A percentile compares a stretch with the other conserved stretches of the same genome.
phyloP scores from a whole-genome alignment of 2,113 vertebrate species.

The Lucifuga dentata region DNA sequence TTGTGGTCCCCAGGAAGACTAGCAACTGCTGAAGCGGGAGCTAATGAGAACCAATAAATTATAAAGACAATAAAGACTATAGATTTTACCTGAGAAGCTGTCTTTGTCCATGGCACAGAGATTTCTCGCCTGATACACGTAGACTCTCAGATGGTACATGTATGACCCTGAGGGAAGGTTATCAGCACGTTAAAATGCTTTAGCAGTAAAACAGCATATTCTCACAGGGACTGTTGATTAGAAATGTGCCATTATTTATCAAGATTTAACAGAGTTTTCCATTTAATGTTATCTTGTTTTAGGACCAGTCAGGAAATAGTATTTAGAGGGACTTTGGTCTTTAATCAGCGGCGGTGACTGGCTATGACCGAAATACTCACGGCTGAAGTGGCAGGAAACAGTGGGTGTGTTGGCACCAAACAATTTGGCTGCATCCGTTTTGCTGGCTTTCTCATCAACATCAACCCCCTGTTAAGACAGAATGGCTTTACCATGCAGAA shows the following conservation, averaged over 20 bases:
- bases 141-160: constrained; percentile 94
- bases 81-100: constrained; percentile 94
- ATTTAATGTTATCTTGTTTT: constrained; percentile 21
- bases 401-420: constrained; percentile 97
- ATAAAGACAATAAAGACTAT: too few relatives aligned
- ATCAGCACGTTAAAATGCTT: constrained; percentile 11
- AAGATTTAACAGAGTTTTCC: not conserved
- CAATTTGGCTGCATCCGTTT: constrained; percentile 83
- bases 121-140: constrained; percentile 93
- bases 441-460: constrained; percentile 87
- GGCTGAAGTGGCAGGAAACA: constrained; percentile 92
- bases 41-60: too few relatives aligned
- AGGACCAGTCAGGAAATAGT: constrained; percentile 38
- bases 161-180: constrained; percentile 82
- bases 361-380: constrained; percentile 82
- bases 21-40: too few relatives aligned
- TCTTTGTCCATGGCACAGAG: constrained; percentile 97
- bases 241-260: not conserved
- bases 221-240: constrained; percentile 9
- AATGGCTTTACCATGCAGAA: not conserved
- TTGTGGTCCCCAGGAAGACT: too few relatives aligned
- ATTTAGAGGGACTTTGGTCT: constrained; percentile 9
- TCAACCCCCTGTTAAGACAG: constrained; percentile 86
- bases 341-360: constrained; percentile 55
- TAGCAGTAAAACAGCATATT: not conserved